Evolutionary conservation across 2,888 invertebrate species (phyloP).

Genomic region (Pollenia amentaria): DNA sequence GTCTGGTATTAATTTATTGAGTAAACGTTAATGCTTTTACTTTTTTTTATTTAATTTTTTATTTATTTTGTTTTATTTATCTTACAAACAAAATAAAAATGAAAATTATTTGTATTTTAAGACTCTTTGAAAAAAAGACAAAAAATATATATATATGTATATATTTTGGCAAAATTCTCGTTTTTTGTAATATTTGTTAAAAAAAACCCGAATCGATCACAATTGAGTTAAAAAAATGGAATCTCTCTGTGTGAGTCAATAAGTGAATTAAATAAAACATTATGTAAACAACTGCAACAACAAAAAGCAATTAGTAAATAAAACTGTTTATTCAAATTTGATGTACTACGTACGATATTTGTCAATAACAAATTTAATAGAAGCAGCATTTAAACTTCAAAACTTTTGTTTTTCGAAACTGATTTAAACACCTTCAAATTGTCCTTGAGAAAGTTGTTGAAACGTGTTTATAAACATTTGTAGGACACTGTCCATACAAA

Average conservation of each 20-base stretch:
- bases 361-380: constrained; percentile 10
- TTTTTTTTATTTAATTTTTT: constrained; percentile 16
- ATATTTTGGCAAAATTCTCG: constrained; percentile 46
- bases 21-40: constrained; percentile 16
- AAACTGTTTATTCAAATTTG: constrained; percentile 9
- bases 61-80: constrained; percentile 15
- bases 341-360: neutral
- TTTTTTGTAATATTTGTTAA: neutral
- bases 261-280: constrained; percentile 24
- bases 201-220: neutral
- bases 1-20: constrained; percentile 45
- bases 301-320: neutral
- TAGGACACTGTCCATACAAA: neutral
- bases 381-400: neutral
- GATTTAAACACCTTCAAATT: neutral
- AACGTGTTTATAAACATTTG: neutral
- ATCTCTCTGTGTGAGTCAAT: constrained; percentile 10
- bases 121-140: constrained; percentile 15
- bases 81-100: constrained; percentile 23
- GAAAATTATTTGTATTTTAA: constrained; percentile 7
- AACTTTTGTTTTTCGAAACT: neutral
- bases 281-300: constrained; percentile 47
- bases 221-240: constrained; percentile 11
- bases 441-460: constrained; percentile 1
- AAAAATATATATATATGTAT: neutral